A percentile compares a stretch with the other conserved stretches of the same genome.
Conservation (phyloP, 2,888 invertebrate genomes). For the Melanotus villosus region DNA sequence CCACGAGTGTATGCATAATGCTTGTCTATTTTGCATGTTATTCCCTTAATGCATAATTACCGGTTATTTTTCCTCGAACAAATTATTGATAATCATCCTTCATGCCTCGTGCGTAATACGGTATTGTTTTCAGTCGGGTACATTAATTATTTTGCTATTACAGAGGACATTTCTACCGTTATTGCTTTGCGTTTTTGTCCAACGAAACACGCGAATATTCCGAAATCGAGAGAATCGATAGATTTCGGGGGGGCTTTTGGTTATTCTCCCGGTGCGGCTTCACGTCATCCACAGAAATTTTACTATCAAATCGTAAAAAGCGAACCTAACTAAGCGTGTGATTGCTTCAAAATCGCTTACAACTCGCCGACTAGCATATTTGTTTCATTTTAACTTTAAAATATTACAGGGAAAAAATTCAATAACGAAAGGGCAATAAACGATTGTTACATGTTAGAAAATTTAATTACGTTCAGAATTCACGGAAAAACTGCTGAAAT, state of each 20-base stretch:
- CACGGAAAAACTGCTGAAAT: no score
- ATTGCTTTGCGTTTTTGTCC: not conserved
- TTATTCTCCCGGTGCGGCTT: constrained; percentile 49
- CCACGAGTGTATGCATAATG: constrained; percentile 48
- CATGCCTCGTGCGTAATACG: constrained; percentile 30
- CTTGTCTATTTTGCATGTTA: constrained; percentile 49
- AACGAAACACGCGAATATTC: no score
- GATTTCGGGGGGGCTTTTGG: constrained; percentile 13
- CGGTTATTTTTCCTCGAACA: constrained; percentile 24
- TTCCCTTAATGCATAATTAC: constrained; percentile 30
- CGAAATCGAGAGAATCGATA: constrained; percentile 20
- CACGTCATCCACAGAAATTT: constrained; percentile 69
- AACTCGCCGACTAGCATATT: constrained; percentile 50
- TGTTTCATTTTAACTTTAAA: not conserved
- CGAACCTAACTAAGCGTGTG: constrained; percentile 65
- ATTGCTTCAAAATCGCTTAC: constrained; percentile 66
- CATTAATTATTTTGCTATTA: constrained; percentile 30
- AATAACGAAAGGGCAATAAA: no score
- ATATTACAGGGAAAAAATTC: no score
- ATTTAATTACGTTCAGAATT: no score
- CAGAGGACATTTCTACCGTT: constrained; percentile 24
- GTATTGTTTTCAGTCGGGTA: constrained; percentile 19
- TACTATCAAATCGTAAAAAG: constrained; percentile 68
- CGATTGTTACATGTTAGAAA: no score
- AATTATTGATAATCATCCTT: constrained; percentile 37